Conservation (phyloP, 2,113 vertebrate genomes). For the Eolophus roseicapilla region DNA sequence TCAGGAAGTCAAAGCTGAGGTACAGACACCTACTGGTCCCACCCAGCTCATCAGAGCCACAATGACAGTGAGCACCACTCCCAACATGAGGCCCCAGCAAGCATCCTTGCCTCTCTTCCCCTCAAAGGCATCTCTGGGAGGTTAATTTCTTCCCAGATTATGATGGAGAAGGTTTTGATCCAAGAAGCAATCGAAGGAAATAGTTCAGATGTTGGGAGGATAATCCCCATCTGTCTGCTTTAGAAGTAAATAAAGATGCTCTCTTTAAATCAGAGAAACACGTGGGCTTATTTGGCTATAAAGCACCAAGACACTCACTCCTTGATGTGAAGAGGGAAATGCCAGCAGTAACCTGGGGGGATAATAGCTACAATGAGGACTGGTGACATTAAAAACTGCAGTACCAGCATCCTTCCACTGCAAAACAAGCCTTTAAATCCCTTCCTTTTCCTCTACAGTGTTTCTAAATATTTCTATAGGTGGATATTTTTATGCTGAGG, state of each 20-base stretch:
- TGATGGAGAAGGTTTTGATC: background rate
- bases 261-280: background rate
- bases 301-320: rapidly evolving
- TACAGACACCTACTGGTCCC: background rate
- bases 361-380: background rate
- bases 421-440: background rate
- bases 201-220: background rate
- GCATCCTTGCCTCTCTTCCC: background rate
- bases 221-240: background rate
- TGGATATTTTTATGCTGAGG: background rate
- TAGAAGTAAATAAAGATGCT: background rate
- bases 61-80: background rate
- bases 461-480: background rate
- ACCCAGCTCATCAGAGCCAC: background rate
- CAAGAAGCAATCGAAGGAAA: background rate
- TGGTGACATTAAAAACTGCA: background rate
- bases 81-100: background rate
- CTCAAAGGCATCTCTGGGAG: background rate
- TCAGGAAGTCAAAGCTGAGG: background rate
- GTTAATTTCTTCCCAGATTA: background rate
- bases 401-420: background rate
- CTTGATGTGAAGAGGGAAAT: background rate
- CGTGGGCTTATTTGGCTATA: background rate
- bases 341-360: background rate
- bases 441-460: background rate